Percentiles rank a stretch among this genome's conserved stretches.
phyloP scores from a whole-genome alignment of 2,888 invertebrate genomes.

The Pomacea canaliculata region DNA sequence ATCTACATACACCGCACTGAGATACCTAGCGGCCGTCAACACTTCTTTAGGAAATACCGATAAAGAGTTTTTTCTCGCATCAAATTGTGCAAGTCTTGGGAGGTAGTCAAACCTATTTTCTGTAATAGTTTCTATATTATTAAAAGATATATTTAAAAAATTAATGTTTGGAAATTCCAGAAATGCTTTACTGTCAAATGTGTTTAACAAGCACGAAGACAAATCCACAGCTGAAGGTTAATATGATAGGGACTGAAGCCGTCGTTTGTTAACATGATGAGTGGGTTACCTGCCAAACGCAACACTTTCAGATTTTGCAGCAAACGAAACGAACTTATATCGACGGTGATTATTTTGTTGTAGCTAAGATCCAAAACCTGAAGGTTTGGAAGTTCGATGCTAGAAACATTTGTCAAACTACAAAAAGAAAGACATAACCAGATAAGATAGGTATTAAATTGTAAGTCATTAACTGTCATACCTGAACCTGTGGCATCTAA shows the following conservation, averaged over 20 bases:
- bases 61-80: background rate
- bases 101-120: background rate
- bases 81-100: background rate
- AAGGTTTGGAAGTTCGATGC: slow-evolving; percentile 14
- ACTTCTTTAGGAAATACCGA: background rate
- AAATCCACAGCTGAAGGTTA: background rate
- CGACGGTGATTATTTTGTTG: slow-evolving; percentile 4
- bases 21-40: background rate
- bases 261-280: background rate
- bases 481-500: slow-evolving; percentile 15
- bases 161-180: background rate
- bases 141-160: background rate
- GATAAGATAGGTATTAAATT: background rate
- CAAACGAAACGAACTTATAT: background rate
- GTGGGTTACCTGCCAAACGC: background rate
- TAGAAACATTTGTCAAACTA: background rate
- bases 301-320: slow-evolving; percentile 3
- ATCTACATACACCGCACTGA: background rate
- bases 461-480: slow-evolving; percentile 3
- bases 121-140: background rate
- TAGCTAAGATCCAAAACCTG: slow-evolving; percentile 22
- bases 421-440: slow-evolving; percentile 5
- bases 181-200: background rate
- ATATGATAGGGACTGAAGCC: background rate
- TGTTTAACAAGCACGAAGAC: background rate